A percentile compares a stretch with the other conserved stretches of the same genome.
Evolutionary conservation across 2,797 vertebrate genomes (phyloP).

Genomic region (Poecilia picta): DNA sequence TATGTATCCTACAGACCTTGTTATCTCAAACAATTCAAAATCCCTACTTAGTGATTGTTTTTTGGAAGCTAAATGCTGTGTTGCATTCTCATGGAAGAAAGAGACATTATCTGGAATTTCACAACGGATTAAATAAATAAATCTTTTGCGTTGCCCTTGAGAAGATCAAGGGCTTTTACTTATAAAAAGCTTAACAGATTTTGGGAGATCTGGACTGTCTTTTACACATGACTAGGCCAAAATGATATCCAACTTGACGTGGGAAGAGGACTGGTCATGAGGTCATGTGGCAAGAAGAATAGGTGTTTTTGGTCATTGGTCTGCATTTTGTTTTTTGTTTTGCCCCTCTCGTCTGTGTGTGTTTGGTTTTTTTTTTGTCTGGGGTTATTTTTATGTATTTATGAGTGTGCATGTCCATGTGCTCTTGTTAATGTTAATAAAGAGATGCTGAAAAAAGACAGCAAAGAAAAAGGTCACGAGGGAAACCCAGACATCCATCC

Average conservation of each 20-base stretch:
- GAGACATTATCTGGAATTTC: not conserved
- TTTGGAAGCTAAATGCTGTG: constrained; percentile 1
- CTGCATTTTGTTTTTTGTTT: not conserved
- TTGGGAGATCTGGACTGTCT: no score
- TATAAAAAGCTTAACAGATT: no score
- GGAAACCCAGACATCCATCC: not conserved
- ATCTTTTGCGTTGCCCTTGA: not conserved
- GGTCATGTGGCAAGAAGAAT: not conserved
- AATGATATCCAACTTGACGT: not conserved
- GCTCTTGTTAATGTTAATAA: not conserved
- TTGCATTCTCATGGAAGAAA: not conserved
- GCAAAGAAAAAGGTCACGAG: not conserved
- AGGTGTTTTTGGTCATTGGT: not conserved
- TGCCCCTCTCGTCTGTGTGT: not conserved
- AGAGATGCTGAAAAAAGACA: no score
- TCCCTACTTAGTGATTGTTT: not conserved
- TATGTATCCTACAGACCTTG: constrained; percentile 1
- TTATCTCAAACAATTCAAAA: constrained; percentile 11
- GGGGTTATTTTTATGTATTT: not conserved
- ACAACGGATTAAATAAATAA: not conserved
- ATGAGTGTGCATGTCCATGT: not conserved
- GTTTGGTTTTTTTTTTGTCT: not conserved
- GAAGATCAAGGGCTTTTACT: no score
- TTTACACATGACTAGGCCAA: no score
- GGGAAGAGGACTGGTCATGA: not conserved